A percentile compares a stretch with the other conserved stretches of the same genome.
Conservation (phyloP, 2,113 vertebrate genomes). For the Pteruthius melanotis region DNA sequence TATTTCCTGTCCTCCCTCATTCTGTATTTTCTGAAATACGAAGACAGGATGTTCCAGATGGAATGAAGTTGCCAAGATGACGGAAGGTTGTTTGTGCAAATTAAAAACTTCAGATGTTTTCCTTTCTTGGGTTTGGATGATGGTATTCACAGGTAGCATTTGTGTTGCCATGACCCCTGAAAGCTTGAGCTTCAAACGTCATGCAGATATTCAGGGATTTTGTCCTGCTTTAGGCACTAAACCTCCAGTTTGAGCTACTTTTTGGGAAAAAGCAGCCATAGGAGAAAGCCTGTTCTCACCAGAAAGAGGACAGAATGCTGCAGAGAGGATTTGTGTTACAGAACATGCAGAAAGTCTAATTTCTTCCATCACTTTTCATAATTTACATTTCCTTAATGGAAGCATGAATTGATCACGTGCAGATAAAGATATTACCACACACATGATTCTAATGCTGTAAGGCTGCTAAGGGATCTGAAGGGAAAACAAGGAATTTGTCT, state of each 20-base stretch:
- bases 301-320: not conserved
- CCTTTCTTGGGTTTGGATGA: not conserved
- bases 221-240: not conserved
- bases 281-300: not conserved
- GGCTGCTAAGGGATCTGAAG: not conserved
- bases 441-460: not conserved
- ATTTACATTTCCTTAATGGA: not conserved
- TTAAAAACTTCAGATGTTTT: not conserved
- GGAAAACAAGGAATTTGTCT: not conserved
- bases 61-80: not conserved
- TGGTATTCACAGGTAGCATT: not conserved
- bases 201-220: not conserved
- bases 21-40: slow-evolving; percentile 38
- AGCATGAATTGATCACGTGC: not conserved
- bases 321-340: not conserved
- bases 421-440: not conserved
- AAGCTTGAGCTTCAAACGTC: not conserved
- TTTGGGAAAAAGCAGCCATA: not conserved
- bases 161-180: not conserved
- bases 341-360: not conserved
- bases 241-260: not conserved
- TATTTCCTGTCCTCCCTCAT: slow-evolving; percentile 28
- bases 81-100: not conserved
- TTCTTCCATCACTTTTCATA: not conserved
- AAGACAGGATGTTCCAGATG: not conserved